These are phyloP conservation scores for Escarpia spicata DNA, from an alignment of 2,888 invertebrate species.

Conservation along the genomic window DNA sequence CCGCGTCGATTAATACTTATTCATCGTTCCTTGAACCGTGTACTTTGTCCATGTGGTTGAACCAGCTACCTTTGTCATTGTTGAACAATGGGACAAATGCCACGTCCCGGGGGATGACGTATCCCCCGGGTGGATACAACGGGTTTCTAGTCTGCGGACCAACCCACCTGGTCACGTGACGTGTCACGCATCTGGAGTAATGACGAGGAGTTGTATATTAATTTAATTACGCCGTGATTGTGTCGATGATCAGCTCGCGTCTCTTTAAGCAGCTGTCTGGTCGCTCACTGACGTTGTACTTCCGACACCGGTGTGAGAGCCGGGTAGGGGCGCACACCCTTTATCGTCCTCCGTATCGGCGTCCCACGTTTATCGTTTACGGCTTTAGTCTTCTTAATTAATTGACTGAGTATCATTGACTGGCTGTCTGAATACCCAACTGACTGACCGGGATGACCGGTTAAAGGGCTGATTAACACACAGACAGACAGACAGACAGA, in stretches of 20 bases:
- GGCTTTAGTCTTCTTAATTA: not conserved
- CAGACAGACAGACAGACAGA: not conserved
- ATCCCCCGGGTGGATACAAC: not conserved
- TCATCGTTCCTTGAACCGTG: not conserved
- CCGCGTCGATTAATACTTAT: not conserved
- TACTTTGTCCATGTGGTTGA: not conserved
- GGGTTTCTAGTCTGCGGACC: not conserved
- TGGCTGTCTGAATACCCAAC: not conserved
- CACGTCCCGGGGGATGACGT: not conserved
- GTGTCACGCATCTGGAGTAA: not conserved
- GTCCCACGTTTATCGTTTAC: not conserved
- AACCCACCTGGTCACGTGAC: not conserved
- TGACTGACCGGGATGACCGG: not conserved
- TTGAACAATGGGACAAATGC: not conserved
- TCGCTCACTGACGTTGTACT: not conserved
- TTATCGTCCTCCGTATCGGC: not conserved
- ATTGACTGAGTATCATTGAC: not conserved
- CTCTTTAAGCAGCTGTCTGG: not conserved
- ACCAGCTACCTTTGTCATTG: not conserved
- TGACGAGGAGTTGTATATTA: not conserved
- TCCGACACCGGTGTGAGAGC: too few species aligned
- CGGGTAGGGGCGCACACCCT: too few species aligned
- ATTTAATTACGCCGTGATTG: not conserved
- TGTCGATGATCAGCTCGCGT: constrained; percentile 2
- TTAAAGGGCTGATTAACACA: not conserved